Conservation (phyloP, 2,113 vertebrate species). For the Puma concolor region DNA sequence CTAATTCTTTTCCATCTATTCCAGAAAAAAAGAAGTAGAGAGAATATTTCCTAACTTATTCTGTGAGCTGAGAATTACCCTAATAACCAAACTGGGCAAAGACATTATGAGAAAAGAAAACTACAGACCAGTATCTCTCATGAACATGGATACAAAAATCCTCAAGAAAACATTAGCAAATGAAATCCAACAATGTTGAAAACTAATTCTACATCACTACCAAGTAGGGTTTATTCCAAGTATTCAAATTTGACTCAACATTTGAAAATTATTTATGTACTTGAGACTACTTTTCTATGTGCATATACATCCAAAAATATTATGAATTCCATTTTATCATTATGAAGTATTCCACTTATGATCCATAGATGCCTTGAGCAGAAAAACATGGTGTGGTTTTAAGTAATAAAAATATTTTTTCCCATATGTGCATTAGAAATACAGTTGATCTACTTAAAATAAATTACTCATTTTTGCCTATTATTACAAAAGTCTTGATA, state of each 20-base stretch:
- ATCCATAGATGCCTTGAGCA: background rate
- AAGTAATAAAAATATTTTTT: background rate
- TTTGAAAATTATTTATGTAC: background rate
- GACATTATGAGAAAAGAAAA: background rate
- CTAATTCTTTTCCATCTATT: background rate
- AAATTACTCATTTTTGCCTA: background rate
- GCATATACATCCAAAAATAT: background rate
- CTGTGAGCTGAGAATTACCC: background rate
- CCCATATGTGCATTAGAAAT: background rate
- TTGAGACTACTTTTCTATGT: background rate
- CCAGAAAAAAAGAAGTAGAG: background rate
- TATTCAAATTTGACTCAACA: background rate
- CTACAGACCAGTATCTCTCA: background rate
- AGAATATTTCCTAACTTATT: background rate
- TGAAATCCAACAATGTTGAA: background rate
- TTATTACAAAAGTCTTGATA: background rate
- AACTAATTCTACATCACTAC: background rate
- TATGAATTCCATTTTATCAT: background rate
- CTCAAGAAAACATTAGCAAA: background rate
- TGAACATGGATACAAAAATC: background rate
- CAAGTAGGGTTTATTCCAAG: background rate
- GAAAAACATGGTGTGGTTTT: background rate
- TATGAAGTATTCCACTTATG: background rate
- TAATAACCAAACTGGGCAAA: background rate
- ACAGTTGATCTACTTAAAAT: background rate